Percentiles rank a stretch among this genome's conserved stretches.
Conservation (phyloP, 2,113 vertebrate species). For the Cariama cristata region DNA sequence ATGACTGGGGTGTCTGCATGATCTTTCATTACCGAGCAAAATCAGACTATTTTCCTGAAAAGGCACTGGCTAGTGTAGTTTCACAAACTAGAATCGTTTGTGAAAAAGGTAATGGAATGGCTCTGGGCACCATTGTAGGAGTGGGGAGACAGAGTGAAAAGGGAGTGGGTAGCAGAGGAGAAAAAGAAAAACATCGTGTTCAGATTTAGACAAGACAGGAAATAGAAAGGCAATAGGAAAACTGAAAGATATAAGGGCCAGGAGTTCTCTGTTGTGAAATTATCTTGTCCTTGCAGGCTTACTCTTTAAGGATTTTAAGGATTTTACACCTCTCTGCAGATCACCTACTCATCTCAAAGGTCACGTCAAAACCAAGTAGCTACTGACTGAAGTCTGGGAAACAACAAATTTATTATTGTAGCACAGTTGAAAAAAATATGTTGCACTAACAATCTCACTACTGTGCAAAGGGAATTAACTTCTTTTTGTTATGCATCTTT, state of each 20-base stretch:
- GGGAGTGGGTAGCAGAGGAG: background rate
- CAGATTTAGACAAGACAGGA: background rate
- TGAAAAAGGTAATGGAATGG: background rate
- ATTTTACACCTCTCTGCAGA: background rate
- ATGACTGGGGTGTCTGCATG: background rate
- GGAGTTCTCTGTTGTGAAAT: background rate
- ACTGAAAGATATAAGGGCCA: background rate
- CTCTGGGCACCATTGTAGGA: background rate
- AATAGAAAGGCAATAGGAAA: background rate
- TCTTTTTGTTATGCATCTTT: background rate
- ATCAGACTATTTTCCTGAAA: background rate
- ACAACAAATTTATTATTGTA: background rate
- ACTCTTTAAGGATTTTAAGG: too few species aligned
- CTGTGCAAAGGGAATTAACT: background rate
- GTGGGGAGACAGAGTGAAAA: background rate
- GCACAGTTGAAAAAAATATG: background rate
- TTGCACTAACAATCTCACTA: background rate
- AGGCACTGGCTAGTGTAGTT: background rate
- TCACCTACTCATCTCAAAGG: background rate
- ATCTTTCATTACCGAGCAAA: too few species aligned
- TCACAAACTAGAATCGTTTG: background rate
- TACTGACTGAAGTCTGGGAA: background rate
- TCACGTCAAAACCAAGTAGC: background rate
- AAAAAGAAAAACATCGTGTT: background rate
- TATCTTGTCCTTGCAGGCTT: background rate